Percentiles rank a stretch among this genome's conserved stretches.
phyloP scores from a whole-genome alignment of 2,797 vertebrate genomes.

The Cyprinella venusta region DNA sequence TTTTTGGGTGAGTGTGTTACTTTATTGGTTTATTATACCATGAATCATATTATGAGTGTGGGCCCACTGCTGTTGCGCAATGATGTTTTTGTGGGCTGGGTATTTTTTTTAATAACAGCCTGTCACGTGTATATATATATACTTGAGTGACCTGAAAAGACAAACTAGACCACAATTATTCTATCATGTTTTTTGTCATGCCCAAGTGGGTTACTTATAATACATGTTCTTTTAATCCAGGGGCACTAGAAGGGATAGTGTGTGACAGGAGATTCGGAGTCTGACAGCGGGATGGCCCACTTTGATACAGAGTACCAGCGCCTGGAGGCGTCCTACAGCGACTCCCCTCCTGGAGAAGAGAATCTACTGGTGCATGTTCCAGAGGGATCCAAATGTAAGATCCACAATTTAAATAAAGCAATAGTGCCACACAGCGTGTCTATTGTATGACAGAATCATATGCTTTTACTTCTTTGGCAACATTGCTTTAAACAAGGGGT shows the following conservation, averaged over 20 bases:
- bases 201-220: neutral
- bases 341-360: conserved; percentile 93
- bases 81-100: conserved; percentile 17
- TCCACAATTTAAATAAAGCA: neutral
- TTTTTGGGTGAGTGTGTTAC: neutral
- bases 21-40: neutral
- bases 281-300: conserved; percentile 83
- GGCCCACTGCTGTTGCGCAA: neutral
- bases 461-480: neutral
- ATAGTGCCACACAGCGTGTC: neutral
- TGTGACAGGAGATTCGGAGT: conserved; percentile 63
- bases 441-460: neutral
- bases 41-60: neutral
- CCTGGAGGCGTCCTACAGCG: conserved; percentile 93
- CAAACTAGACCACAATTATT: neutral
- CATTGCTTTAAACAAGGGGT: neutral
- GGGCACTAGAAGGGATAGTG: conserved; percentile 65
- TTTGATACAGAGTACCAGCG: conserved; percentile 96
- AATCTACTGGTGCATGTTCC: conserved; percentile 93
- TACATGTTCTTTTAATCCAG: neutral
- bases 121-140: neutral
- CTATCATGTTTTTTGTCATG: too few relatives aligned
- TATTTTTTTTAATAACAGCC: neutral
- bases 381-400: conserved; percentile 93
- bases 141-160: neutral